Evolutionary conservation across 2,888 invertebrate genomes (phyloP).

Genomic region (Eueremaeus valkanovi): DNA sequence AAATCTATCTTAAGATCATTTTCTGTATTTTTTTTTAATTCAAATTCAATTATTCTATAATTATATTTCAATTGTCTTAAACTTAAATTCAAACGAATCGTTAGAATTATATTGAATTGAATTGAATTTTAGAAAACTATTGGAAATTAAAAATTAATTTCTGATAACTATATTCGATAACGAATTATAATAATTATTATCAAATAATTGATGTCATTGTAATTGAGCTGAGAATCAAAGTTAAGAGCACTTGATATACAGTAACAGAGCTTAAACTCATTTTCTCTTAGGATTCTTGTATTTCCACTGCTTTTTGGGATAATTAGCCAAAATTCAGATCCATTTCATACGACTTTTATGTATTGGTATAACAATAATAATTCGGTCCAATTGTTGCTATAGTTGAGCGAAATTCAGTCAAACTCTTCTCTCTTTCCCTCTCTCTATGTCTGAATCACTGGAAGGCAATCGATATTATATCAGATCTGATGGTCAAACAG

Average conservation of each 20-base stretch:
- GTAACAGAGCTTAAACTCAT: not conserved
- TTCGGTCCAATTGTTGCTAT: not conserved
- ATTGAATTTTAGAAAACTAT: no score
- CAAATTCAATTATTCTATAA: no score
- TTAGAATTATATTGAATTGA: no score
- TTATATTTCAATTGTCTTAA: no score
- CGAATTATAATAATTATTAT: not conserved
- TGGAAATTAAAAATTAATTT: not conserved
- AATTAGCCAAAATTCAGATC: no score
- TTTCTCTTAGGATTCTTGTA: not conserved
- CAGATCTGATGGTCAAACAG: not conserved
- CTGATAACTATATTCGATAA: not conserved
- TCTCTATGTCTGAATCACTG: not conserved
- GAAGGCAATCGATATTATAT: not conserved
- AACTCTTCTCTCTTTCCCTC: not conserved
- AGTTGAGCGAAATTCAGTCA: constrained; percentile 11
- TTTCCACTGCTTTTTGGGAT: not conserved
- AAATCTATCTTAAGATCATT: no score
- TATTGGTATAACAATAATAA: no score
- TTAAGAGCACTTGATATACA: not conserved
- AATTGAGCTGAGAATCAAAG: not conserved
- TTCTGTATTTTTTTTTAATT: no score
- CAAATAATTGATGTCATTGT: not conserved
- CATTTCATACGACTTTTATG: no score
- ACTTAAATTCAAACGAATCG: no score